Base-by-base conservation (phyloP, 23 tunicate species). In the Halocynthia aurantium region DNA sequence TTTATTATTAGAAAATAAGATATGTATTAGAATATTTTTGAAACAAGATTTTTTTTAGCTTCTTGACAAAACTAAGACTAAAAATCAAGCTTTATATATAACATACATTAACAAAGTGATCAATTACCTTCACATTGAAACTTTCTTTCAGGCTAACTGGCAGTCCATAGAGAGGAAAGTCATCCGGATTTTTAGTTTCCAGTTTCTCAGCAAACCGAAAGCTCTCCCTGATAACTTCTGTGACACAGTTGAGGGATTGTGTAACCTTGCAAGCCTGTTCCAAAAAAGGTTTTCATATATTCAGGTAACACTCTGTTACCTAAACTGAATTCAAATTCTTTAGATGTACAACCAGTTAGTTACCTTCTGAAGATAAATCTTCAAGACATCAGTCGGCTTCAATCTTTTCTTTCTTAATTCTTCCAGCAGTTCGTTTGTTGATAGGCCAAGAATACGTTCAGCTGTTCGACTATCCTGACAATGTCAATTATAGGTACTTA, bases 61-160 rank as follows among this genome's bases (percentile, higher is more conserved):
- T n/a, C n/a, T n/a, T n/a, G n/a, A n/a, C n/a, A n/a, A n/a, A n/a
- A n/a, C n/a, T n/a, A n/a, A n/a, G n/a, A n/a, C n/a, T n/a, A n/a
- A n/a, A 31, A 58, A 58, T 58, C 4, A 58, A 2, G 63, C 63
- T 2, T n/a, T 1, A 15, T 0, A 10, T 60, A 60, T 13, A 13
- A 57, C 8, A 0, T 15, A 6, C 49, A 5, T 5, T 60, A n/a
- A 19, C 8, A 31, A 5, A 50, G 44, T 31, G 44, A 31, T 4
- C 4, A 31, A 31, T 31, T 82, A 84, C 91, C 73, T 81, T 76
- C 18, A 55, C 63, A 50, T 76, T 61, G 10, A 81, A 10, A 17
- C 71, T 40, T 83, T 83, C 94, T 73, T 88, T 88, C 2, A 88
- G 12, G 54, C 94, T 88, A 12, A 88, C 87, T 11, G 94, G 94